Evolutionary conservation across 2,113 vertebrate species (phyloP), one percentile per base, ranked within the genome.

Genomic region (Grammomys surdaster): DNA sequence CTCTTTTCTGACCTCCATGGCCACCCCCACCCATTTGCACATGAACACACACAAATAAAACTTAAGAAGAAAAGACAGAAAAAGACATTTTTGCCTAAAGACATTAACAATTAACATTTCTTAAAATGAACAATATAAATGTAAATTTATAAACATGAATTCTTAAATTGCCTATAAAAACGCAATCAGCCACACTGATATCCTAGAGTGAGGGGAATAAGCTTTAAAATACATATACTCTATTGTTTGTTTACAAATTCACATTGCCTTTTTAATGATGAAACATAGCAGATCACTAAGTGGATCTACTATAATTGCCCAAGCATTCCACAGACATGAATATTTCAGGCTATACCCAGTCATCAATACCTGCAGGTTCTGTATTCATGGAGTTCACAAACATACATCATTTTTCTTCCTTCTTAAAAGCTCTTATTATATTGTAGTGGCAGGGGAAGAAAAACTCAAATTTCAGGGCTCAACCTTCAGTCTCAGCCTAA

Each of bases 101-200:
- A 89, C 56, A 65, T 51, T 6, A 82, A 58, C n/a, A 60, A 72
- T 46, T 54, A 80, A 82, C n/a, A 88, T 69, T 76, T 92, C 84
- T 56, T 54, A 54, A 95, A 77, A 85, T 40, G 12, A 16, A 48
- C 6, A 63, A 28, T 65, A 56, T 77, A 90, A 90, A 63, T 63
- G 40, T 77, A 90, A 90, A 65, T 3, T 56, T 72, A 40, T 31
- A 81, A 28, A 89, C 22, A 24, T 78, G 56, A 82, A 80, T 82
- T 84, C 48, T 78, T 84, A 81, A 92, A 70, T 84, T 58, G 48
- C 46, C 76, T 54, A 67, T 60, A 51, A 87, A 95, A 81, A 82
- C 3, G 51, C 26, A 91, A 93, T 80, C 12, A 80, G 77, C 20
- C 73, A 87, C 16, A 48, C 0, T 43, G 43, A 75, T 75, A 77